phyloP scores from a whole-genome alignment of 1,140 invertebrate species.

The Liolophura sinensis region DNA sequence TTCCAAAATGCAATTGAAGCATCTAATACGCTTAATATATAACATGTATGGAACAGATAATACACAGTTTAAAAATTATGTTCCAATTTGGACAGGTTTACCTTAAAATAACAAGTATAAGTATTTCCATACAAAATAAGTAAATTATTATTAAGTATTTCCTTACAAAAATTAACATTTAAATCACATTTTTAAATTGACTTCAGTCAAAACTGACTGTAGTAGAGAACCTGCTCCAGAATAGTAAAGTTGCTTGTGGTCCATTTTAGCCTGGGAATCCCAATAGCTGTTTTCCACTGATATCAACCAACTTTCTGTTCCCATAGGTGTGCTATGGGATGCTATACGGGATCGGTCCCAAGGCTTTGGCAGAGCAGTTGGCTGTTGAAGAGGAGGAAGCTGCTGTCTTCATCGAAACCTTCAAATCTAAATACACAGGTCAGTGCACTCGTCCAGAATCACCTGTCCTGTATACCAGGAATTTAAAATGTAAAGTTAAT shows the following conservation, averaged over 20 bases:
- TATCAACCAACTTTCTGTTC: conserved; percentile 8
- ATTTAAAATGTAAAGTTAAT: neutral
- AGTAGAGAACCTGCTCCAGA: neutral
- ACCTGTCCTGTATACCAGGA: neutral
- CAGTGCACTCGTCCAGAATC: conserved; percentile 7
- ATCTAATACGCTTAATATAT: no score
- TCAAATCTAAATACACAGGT: conserved; percentile 81
- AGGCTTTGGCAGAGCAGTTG: conserved; percentile 79
- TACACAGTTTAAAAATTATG: no score
- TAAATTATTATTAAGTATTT: no score
- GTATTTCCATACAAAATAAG: no score
- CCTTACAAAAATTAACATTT: no score
- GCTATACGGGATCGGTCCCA: conserved; percentile 95
- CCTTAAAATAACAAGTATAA: no score
- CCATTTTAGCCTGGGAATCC: neutral
- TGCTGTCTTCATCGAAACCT: conserved; percentile 75
- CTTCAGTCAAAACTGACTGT: no score
- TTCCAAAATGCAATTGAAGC: no score
- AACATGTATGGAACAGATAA: no score
- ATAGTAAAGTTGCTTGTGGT: neutral
- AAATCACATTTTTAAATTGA: no score
- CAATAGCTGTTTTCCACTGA: neutral
- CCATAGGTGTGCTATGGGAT: conserved; percentile 92
- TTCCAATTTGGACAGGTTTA: no score
- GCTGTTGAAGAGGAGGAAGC: conserved; percentile 82